These are phyloP conservation scores for Cydia amplana DNA, from an alignment of 1,140 invertebrate genomes.

Conservation along the genomic window DNA sequence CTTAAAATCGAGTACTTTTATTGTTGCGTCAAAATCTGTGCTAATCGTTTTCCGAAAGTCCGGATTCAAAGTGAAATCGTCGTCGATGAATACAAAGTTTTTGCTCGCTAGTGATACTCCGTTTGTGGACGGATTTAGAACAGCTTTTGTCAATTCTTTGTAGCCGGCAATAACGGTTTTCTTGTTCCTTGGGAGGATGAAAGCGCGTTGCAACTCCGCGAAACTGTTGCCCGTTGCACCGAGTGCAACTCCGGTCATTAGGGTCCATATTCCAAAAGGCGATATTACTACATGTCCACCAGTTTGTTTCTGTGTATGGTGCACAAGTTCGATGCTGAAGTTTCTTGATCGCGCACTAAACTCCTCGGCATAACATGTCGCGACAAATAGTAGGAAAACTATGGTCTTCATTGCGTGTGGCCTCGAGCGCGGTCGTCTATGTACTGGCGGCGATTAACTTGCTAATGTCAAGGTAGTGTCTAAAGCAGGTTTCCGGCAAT, in stretches of 20 bases:
- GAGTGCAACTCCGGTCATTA: conserved; percentile 63
- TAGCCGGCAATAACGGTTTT: conserved; percentile 58
- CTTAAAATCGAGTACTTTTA: conserved; percentile 63
- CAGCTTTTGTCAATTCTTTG: conserved; percentile 52
- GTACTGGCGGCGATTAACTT: conserved; percentile 45
- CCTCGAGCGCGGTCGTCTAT: conserved; percentile 41
- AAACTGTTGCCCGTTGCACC: conserved; percentile 59
- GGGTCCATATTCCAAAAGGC: conserved; percentile 70
- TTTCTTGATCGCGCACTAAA: conserved; percentile 66
- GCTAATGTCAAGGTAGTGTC: conserved; percentile 41
- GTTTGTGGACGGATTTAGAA: conserved; percentile 49
- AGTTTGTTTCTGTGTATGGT: conserved; percentile 57
- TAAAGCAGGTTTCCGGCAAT: conserved; percentile 29
- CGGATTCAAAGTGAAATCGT: conserved; percentile 54
- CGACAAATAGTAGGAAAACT: conserved; percentile 42
- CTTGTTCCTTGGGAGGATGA: conserved; percentile 56
- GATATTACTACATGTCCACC: conserved; percentile 69
- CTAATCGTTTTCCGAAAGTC: conserved; percentile 51
- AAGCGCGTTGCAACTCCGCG: conserved; percentile 50
- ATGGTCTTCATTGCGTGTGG: conserved; percentile 46
- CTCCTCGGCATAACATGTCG: conserved; percentile 53
- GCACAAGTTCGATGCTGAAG: conserved; percentile 68
- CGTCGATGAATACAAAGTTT: conserved; percentile 69
- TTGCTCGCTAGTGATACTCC: conserved; percentile 60
- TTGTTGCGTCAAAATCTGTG: conserved; percentile 56